Conservation (phyloP, 1,140 invertebrate species). For the Pygmarrhopalites habei region DNA sequence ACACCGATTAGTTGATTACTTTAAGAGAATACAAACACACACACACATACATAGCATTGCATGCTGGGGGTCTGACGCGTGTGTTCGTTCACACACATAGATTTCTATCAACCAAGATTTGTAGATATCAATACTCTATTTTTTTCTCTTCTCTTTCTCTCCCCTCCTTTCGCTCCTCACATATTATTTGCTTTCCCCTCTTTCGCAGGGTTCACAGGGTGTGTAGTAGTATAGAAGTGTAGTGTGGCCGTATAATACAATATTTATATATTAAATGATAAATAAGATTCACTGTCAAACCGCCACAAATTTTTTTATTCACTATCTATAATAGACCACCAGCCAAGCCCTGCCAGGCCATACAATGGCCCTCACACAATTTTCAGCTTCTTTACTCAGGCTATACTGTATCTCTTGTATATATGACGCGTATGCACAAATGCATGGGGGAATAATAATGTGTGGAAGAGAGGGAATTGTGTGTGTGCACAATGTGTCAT, state of each 20-base stretch:
- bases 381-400: too few species aligned
- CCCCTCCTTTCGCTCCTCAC: conserved; percentile 14
- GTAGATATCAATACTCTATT: conserved; percentile 17
- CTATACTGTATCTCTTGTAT: too few species aligned
- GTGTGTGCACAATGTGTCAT: too few species aligned
- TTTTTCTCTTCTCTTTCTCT: conserved; percentile 22
- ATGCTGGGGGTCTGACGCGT: conserved; percentile 23
- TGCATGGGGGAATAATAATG: neutral
- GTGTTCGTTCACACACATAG: neutral
- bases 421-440: too few species aligned
- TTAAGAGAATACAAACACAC: conserved; percentile 17
- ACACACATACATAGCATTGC: too few species aligned
- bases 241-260: too few species aligned
- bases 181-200: neutral
- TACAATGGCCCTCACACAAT: too few species aligned
- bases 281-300: too few species aligned
- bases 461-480: neutral
- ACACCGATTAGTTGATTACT: conserved; percentile 37
- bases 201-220: neutral
- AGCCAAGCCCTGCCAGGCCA: too few species aligned
- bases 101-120: conserved; percentile 14
- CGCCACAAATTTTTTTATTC: too few species aligned
- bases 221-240: neutral
- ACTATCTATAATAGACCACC: too few species aligned
- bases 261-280: too few species aligned